Percentiles rank a stretch among this genome's conserved stretches.
Conservation (phyloP, 2,113 vertebrate genomes). For the Mohoua ochrocephala region DNA sequence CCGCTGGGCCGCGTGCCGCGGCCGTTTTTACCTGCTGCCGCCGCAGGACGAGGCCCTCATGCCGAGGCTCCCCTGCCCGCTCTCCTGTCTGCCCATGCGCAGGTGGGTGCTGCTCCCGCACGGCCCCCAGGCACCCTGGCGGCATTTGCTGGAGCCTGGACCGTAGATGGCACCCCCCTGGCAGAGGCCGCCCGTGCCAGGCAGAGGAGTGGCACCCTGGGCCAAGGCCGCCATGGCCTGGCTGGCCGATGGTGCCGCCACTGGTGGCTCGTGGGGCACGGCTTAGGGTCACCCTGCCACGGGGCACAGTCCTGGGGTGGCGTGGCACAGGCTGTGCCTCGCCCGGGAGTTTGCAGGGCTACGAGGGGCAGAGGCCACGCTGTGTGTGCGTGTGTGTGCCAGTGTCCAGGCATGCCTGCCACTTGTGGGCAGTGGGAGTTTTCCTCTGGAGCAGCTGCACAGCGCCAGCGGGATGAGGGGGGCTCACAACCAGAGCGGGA, state of each 20-base stretch:
- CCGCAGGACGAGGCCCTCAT: accelerated
- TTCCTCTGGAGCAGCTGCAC: accelerated
- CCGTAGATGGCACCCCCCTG: accelerated
- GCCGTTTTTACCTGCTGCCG: neutral
- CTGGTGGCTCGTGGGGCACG: accelerated
- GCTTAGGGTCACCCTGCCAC: accelerated
- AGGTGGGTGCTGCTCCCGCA: neutral
- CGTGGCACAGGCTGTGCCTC: accelerated
- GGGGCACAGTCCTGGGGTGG: neutral
- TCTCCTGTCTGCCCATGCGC: accelerated
- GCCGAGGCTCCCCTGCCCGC: neutral
- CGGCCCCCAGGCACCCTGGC: accelerated
- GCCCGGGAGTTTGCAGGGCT: neutral
- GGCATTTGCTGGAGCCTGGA: neutral
- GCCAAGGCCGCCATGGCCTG: neutral
- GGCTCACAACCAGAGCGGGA: neutral
- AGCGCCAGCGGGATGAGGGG: accelerated
- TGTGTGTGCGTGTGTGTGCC: neutral
- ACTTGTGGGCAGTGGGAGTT: accelerated
- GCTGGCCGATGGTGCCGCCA: accelerated
- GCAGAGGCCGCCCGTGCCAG: accelerated
- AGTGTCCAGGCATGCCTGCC: neutral
- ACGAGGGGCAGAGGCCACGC: neutral
- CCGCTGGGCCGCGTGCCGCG: accelerated
- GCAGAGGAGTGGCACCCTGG: neutral